A percentile compares a stretch with the other conserved stretches of the same genome.
Evolutionary conservation across 2,113 vertebrate genomes (phyloP).

Genomic region (Heptranchias perlo): DNA sequence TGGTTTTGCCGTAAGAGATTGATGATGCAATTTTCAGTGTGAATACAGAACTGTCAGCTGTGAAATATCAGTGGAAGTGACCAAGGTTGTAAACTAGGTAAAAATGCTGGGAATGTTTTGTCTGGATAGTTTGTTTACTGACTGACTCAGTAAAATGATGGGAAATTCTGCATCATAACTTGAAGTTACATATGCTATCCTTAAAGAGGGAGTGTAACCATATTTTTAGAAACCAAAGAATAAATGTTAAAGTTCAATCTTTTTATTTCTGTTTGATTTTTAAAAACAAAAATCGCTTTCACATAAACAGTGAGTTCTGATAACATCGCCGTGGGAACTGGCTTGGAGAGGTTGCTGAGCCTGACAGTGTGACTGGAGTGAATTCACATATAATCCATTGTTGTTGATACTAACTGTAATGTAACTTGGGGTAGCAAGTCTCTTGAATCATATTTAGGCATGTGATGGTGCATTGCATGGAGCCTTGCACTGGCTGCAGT

Average conservation of each 20-base stretch:
- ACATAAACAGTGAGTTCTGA: not conserved
- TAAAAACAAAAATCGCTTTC: not conserved
- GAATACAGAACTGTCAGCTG: not conserved
- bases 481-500: not conserved
- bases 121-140: not conserved
- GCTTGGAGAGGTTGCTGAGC: not conserved
- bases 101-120: not conserved
- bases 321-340: not conserved
- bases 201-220: not conserved
- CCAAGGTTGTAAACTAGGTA: not conserved
- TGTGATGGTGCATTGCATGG: not conserved
- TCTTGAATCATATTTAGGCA: not conserved
- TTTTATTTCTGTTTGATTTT: not conserved
- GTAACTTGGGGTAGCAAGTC: not conserved
- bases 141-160: not conserved
- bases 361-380: not conserved
- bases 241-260: not conserved
- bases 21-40: not conserved
- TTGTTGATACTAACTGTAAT: not conserved
- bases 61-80: not conserved
- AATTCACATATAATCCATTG: not conserved
- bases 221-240: not conserved
- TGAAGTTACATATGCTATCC: not conserved
- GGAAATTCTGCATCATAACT: not conserved
- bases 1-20: not conserved